Evolutionary conservation across 1,140 invertebrate species (phyloP), one percentile per base, ranked within the genome.

Genomic region (Macrobrachium nipponense): DNA sequence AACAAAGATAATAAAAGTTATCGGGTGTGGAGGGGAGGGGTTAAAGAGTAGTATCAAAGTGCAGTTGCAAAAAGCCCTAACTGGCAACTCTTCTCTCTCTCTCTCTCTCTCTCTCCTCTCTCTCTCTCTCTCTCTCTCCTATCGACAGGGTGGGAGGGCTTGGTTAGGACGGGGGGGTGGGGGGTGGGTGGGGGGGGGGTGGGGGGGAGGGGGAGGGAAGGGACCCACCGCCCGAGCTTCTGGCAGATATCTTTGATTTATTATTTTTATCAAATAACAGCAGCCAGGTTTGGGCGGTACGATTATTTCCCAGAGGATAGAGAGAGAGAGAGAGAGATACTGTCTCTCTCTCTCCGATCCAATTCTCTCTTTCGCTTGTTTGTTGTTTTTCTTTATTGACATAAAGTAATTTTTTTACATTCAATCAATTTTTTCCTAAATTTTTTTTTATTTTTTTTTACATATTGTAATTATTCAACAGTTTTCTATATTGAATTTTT

Each of bases 211-310:
- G 62, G 58, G 60, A 23, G 58, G 58, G 36, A n/a, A 60, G 43
- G 77, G n/a, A 15, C 20, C 76, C 58, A 59, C n/a, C n/a, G 59
- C 59, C 51, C 23, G 58, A 61, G 58, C 77, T 44, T n/a, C 58
- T 61, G n/a, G 36, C 43, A 43, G 36, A 62, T 80, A 80, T 80
- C 77, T 80, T 64, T 80, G 77, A 80, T 80, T 80, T 80, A 80
- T 80, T 80, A 80, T 60, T 80, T 58, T 80, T 80, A 80, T 80
- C 77, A 80, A 62, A 59, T 27, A 80, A 62, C 60, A 62, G 59
- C 77, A 80, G 77, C 77, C 77, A 62, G 77, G 59, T 62, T 76
- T 58, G 58, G 51, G n/a, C 44, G 58, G 20, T 60, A 58, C 60
- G n/a, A 23, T 59, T 60, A 23, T 59, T 59, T 60, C 51, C 51